A percentile compares a stretch with the other conserved stretches of the same genome.
phyloP scores from a whole-genome alignment of 2,113 vertebrate species.

The Dasyornis broadbenti region DNA sequence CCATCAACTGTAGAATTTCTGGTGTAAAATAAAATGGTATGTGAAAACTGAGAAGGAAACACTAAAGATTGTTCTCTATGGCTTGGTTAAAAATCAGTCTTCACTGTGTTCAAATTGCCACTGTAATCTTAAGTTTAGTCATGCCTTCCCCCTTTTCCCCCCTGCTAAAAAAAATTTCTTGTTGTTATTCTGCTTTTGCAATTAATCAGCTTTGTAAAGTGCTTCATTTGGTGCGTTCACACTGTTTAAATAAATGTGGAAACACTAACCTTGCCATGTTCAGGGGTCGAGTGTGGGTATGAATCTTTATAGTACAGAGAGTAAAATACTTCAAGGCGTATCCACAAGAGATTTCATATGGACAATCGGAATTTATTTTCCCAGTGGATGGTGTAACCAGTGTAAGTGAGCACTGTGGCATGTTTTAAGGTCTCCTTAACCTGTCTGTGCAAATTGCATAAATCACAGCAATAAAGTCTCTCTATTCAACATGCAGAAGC shows the following conservation, averaged over 20 bases:
- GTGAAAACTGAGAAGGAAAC: not conserved
- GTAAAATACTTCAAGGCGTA: constrained; percentile 82
- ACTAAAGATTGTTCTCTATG: not conserved
- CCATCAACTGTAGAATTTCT: not conserved
- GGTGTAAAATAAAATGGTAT: not conserved
- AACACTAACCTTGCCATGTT: constrained; percentile 76
- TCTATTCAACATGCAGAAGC: constrained; percentile 75
- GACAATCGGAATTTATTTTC: constrained; percentile 88
- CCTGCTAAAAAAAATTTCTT: constrained; percentile 73
- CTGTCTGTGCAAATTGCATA: constrained; percentile 87
- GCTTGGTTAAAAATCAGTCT: constrained; percentile 16
- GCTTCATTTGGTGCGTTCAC: constrained; percentile 65
- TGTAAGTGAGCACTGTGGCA: constrained; percentile 68
- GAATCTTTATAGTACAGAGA: constrained; percentile 70
- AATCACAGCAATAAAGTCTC: constrained; percentile 89
- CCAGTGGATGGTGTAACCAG: constrained; percentile 68
- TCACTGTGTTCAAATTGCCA: constrained; percentile 40
- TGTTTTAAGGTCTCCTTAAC: constrained; percentile 83
- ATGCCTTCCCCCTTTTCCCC: not conserved
- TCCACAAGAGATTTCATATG: constrained; percentile 77
- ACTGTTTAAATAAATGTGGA: constrained; percentile 81
- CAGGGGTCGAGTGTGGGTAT: constrained; percentile 78
- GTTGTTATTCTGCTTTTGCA: constrained; percentile 73
- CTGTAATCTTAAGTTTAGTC: constrained; percentile 63
- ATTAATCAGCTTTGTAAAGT: constrained; percentile 81